Conservation (phyloP, 2,888 invertebrate genomes). For the Hirtodrosophila duncani region DNA sequence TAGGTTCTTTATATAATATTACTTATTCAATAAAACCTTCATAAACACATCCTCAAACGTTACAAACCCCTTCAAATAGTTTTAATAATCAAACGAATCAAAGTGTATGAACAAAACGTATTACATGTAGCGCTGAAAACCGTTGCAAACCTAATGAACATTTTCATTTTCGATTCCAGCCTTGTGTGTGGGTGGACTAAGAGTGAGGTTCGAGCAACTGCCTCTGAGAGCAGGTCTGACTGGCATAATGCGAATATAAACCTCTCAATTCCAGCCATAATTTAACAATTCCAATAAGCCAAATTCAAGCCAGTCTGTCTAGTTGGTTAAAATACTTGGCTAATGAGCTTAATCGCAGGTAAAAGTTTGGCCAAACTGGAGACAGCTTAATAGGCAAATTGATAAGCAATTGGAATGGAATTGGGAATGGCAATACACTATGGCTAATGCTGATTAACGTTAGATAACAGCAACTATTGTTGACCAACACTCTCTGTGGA, state of each 20-base stretch:
- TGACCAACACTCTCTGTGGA: too few relatives aligned
- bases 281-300: conserved; percentile 66
- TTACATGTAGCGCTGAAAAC: conserved; percentile 63
- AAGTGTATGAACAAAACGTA: conserved; percentile 45
- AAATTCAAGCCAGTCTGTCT: conserved; percentile 29
- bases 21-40: too few relatives aligned
- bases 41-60: neutral
- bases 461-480: too few relatives aligned
- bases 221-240: conserved; percentile 14
- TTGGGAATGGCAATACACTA: too few relatives aligned
- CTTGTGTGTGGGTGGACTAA: conserved; percentile 50
- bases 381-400: conserved; percentile 10
- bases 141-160: conserved; percentile 69
- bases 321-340: conserved; percentile 44
- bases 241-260: conserved; percentile 2
- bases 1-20: too few relatives aligned
- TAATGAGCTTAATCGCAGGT: conserved; percentile 49
- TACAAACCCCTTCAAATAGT: too few relatives aligned
- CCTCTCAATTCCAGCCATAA: conserved; percentile 47
- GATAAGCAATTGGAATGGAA: neutral
- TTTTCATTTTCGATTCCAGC: conserved; percentile 54
- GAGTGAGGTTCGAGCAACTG: conserved; percentile 2
- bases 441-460: too few relatives aligned
- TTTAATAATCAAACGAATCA: neutral
- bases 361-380: conserved; percentile 5